Conservation (phyloP, 2,113 vertebrate genomes). For the Lasiurus cinereus region DNA sequence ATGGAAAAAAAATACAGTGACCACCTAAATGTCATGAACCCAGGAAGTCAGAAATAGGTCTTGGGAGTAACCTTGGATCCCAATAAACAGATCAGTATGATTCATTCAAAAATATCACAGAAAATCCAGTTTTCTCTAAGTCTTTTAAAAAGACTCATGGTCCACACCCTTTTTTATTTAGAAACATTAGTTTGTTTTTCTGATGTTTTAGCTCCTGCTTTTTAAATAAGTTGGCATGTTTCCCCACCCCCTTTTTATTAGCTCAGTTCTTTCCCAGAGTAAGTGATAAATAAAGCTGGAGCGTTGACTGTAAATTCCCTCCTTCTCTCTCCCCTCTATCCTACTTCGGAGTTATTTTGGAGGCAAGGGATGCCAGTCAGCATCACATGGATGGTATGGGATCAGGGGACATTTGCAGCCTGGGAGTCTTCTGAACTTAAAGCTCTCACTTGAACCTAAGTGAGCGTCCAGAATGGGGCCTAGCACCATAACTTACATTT, state of each 20-base stretch:
- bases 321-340: not conserved
- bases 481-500: not conserved
- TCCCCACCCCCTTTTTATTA: constrained; percentile 74
- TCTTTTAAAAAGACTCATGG: not conserved
- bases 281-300: constrained; percentile 82
- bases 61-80: constrained; percentile 41
- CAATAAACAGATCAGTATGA: not conserved
- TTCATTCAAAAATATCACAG: constrained; percentile 28
- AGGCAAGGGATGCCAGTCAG: constrained; percentile 51
- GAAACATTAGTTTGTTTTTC: constrained; percentile 74
- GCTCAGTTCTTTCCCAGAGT: constrained; percentile 85
- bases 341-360: constrained; percentile 33
- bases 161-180: constrained; percentile 72
- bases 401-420: rapidly evolving
- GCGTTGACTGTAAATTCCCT: not conserved
- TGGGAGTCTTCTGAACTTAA: not conserved
- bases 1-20: constrained; percentile 41
- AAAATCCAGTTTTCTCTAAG: constrained; percentile 49
- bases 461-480: not conserved
- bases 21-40: not conserved
- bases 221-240: constrained; percentile 82
- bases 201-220: constrained; percentile 70
- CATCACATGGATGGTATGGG: not conserved
- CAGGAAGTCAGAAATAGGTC: constrained; percentile 22
- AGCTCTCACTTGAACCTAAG: not conserved